Evolutionary conservation across 2,797 vertebrate species (phyloP).

Genomic region (Centroberyx gerrardi): DNA sequence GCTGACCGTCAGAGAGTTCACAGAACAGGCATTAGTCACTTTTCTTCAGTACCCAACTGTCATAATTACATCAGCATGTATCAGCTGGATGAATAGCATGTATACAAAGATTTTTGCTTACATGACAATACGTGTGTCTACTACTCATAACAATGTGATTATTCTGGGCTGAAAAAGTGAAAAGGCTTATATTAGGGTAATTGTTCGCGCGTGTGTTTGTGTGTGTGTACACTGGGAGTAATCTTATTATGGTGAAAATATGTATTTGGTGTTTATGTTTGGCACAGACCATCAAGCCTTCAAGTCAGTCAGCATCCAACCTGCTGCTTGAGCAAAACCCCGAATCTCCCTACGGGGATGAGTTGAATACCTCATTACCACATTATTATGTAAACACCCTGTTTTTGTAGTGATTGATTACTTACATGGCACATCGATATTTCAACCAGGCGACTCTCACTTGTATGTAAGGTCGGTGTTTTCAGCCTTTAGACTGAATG

Average conservation of each 20-base stretch:
- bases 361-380: background rate
- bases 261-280: background rate
- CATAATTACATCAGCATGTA: constrained; percentile 1
- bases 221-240: no score
- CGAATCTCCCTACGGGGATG: background rate
- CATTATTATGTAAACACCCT: no score
- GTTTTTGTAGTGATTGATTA: background rate
- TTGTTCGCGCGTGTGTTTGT: constrained; percentile 39
- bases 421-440: background rate
- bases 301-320: background rate
- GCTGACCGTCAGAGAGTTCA: constrained; percentile 43
- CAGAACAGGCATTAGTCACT: constrained; percentile 28
- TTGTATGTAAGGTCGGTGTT: background rate
- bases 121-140: background rate
- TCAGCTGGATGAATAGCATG: background rate
- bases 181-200: constrained; percentile 36
- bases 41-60: constrained; percentile 13
- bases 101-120: constrained; percentile 5
- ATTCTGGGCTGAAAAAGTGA: background rate
- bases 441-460: background rate
- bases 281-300: no score
- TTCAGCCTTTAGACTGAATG: background rate
- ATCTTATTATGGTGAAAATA: constrained; percentile 18
- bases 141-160: constrained; percentile 28
- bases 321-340: background rate